Evolutionary conservation across 2,888 invertebrate genomes (phyloP).

Genomic region (Lomographa bimaculata): DNA sequence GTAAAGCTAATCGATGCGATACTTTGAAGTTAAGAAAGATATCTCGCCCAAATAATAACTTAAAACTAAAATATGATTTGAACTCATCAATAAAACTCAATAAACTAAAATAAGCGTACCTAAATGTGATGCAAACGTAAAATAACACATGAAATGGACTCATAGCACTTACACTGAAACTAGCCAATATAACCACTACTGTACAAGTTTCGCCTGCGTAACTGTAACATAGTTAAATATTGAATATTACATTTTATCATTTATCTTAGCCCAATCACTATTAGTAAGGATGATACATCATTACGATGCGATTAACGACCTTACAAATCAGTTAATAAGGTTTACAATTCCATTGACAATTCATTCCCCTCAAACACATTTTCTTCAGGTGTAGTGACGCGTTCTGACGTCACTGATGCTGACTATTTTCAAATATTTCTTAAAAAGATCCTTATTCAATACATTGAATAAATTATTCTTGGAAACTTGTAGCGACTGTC

Average conservation of each 20-base stretch:
- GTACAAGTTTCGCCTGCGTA: conserved; percentile 33
- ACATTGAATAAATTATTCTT: too few species aligned
- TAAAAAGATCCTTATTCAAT: conserved; percentile 2
- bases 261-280: conserved; percentile 53
- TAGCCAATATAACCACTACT: conserved; percentile 29
- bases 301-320: conserved; percentile 24
- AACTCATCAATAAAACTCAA: conserved; percentile 16
- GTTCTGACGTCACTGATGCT: conserved; percentile 21
- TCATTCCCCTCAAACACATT: conserved; percentile 21
- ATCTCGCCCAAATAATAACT: conserved; percentile 2
- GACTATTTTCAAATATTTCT: conserved; percentile 17
- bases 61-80: conserved; percentile 21
- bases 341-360: conserved; percentile 24
- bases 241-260: conserved; percentile 39
- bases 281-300: conserved; percentile 28
- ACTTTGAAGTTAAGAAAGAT: too few species aligned
- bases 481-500: too few species aligned
- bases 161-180: conserved; percentile 51
- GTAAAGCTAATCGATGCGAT: too few species aligned
- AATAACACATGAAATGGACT: conserved; percentile 34
- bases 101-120: conserved; percentile 18
- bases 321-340: conserved; percentile 14
- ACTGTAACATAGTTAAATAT: conserved; percentile 36
- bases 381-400: conserved; percentile 9
- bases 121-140: conserved; percentile 32